Evolutionary conservation across 2,888 invertebrate species (phyloP).

Genomic region (Anarsia innoxiella): DNA sequence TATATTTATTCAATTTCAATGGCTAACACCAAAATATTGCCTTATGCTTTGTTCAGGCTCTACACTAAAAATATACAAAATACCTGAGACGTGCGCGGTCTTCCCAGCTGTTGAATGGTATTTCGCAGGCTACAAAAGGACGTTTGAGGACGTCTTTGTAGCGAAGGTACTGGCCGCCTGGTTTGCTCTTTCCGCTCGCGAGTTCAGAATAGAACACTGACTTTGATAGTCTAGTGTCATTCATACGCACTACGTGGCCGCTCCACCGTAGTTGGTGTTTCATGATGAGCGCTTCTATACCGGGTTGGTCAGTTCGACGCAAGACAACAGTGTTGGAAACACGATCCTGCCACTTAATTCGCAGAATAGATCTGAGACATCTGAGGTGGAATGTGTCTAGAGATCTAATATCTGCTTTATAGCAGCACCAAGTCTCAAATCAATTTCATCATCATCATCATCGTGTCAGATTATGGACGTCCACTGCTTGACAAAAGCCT

Average conservation of each 20-base stretch:
- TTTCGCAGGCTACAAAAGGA: not conserved
- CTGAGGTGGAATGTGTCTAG: conserved; percentile 11
- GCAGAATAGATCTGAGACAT: conserved; percentile 9
- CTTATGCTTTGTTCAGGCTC: too few species aligned
- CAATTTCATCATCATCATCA: too few species aligned
- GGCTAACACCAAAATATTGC: too few species aligned
- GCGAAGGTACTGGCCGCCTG: not conserved
- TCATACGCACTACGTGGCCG: conserved; percentile 10
- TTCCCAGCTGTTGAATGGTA: not conserved
- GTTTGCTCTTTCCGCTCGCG: conserved; percentile 1
- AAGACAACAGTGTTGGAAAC: conserved; percentile 11
- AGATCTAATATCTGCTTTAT: conserved; percentile 10
- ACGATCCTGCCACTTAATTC: conserved; percentile 13
- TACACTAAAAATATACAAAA: too few species aligned
- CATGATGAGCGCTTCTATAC: conserved; percentile 7
- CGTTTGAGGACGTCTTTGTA: conserved; percentile 2
- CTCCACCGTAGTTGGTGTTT: conserved; percentile 8
- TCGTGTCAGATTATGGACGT: too few species aligned
- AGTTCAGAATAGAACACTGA: conserved; percentile 4
- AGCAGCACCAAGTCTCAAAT: conserved; percentile 18
- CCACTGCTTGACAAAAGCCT: too few species aligned
- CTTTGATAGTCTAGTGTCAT: conserved; percentile 4
- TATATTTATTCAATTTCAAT: too few species aligned
- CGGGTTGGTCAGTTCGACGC: not conserved
- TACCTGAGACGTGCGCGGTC: too few species aligned